phyloP scores from a whole-genome alignment of 1,140 invertebrate genomes.

The Macrocentrus cingulum region DNA sequence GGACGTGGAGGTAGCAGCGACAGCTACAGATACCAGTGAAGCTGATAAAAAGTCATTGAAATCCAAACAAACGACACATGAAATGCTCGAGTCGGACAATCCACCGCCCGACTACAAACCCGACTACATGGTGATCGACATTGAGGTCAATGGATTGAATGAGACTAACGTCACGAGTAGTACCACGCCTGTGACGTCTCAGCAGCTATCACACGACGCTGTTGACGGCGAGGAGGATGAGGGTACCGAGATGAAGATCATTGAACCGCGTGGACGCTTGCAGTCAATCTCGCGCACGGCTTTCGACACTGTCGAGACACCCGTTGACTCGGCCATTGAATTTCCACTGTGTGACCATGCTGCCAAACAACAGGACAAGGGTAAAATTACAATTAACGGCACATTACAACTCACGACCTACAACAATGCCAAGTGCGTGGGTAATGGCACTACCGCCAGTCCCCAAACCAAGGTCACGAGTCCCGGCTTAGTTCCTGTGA shows the following conservation, averaged over 20 bases:
- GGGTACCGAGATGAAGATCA: constrained; percentile 57
- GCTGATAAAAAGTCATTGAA: constrained; percentile 44
- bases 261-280: constrained; percentile 45
- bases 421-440: constrained; percentile 44
- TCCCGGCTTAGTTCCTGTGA: constrained; percentile 41
- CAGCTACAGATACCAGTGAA: constrained; percentile 31
- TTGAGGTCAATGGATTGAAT: constrained; percentile 20
- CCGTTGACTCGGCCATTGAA: constrained; percentile 51
- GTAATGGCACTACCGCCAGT: constrained; percentile 33
- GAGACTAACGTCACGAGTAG: constrained; percentile 3
- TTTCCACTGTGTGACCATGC: constrained; percentile 48
- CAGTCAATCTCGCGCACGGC: constrained; percentile 63
- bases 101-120: constrained; percentile 52
- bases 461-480: constrained; percentile 38
- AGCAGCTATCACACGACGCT: constrained; percentile 39
- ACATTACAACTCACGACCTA: constrained; percentile 47
- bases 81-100: constrained; percentile 55
- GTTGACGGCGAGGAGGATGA: constrained; percentile 43
- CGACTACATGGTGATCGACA: constrained; percentile 56
- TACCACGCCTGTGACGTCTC: neutral
- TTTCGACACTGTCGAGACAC: constrained; percentile 47
- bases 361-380: constrained; percentile 44
- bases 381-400: constrained; percentile 51
- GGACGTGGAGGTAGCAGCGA: constrained; percentile 41
- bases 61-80: constrained; percentile 54